Evolutionary conservation across 2,797 vertebrate genomes (phyloP).

Genomic region (Sebastes vulpes): DNA sequence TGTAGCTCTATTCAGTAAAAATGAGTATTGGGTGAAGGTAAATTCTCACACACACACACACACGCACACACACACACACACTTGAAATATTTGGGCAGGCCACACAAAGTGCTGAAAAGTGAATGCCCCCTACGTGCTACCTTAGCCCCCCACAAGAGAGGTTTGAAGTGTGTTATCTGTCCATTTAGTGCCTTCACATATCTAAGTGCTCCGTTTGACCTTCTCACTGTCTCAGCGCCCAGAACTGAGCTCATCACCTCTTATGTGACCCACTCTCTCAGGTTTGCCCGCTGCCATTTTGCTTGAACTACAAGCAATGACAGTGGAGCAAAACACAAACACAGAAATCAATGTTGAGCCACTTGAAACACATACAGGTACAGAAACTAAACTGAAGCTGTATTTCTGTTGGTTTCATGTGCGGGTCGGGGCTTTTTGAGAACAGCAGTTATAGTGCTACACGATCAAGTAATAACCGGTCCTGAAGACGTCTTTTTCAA

Average conservation of each 20-base stretch:
- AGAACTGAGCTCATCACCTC: constrained; percentile 40
- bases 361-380: not conserved
- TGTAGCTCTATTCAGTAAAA: no score
- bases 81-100: constrained; percentile 7
- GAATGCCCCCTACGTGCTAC: constrained; percentile 39
- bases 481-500: not conserved
- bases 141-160: constrained; percentile 28
- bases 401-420: not conserved
- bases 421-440: not conserved
- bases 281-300: constrained; percentile 1
- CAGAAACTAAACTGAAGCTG: not conserved
- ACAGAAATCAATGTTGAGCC: not conserved
- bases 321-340: not conserved
- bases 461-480: not conserved
- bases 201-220: constrained; percentile 59
- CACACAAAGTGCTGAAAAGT: constrained; percentile 34
- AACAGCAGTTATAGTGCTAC: not conserved
- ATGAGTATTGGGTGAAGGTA: no score
- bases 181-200: constrained; percentile 50
- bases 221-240: constrained; percentile 43
- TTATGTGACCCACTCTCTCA: constrained; percentile 2
- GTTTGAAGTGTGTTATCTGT: constrained; percentile 39
- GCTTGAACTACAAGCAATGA: constrained; percentile 26
- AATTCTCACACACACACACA: no score
- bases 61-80: not conserved